These are phyloP conservation scores for Hermetia illucens DNA, from an alignment of 1,140 invertebrate species.

Conservation along the genomic window DNA sequence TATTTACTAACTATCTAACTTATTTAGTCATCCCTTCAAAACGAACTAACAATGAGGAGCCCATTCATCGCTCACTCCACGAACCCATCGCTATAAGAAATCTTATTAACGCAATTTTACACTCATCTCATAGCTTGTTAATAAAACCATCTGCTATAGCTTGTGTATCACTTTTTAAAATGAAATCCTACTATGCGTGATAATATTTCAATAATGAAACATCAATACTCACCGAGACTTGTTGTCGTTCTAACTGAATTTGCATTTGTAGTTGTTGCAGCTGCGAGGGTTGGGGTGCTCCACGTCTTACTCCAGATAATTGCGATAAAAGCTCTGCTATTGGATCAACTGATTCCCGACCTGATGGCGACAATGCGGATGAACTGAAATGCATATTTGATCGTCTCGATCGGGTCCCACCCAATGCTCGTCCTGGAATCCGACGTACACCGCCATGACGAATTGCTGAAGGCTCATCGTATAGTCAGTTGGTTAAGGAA, in stretches of 20 bases:
- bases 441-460: constrained; percentile 67
- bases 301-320: constrained; percentile 74
- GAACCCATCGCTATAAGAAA: too few relatives aligned
- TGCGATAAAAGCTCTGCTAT: constrained; percentile 88
- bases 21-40: too few relatives aligned
- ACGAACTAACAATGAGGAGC: too few relatives aligned
- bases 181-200: not conserved
- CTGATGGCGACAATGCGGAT: constrained; percentile 63
- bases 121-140: too few relatives aligned
- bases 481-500: constrained; percentile 40
- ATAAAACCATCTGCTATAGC: too few relatives aligned
- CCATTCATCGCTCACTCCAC: too few relatives aligned
- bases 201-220: not conserved
- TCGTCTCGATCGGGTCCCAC: constrained; percentile 55
- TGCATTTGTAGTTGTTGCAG: constrained; percentile 83
- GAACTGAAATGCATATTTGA: constrained; percentile 87
- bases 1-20: too few relatives aligned
- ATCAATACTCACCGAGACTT: constrained; percentile 48
- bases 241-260: constrained; percentile 71
- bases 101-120: too few relatives aligned
- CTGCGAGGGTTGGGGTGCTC: constrained; percentile 55
- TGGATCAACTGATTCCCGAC: constrained; percentile 80
- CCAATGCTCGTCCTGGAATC: constrained; percentile 65
- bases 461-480: constrained; percentile 74
- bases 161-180: too few relatives aligned